phyloP scores from a whole-genome alignment of 2,797 vertebrate genomes.

The Phaenicophaeus curvirostris region DNA sequence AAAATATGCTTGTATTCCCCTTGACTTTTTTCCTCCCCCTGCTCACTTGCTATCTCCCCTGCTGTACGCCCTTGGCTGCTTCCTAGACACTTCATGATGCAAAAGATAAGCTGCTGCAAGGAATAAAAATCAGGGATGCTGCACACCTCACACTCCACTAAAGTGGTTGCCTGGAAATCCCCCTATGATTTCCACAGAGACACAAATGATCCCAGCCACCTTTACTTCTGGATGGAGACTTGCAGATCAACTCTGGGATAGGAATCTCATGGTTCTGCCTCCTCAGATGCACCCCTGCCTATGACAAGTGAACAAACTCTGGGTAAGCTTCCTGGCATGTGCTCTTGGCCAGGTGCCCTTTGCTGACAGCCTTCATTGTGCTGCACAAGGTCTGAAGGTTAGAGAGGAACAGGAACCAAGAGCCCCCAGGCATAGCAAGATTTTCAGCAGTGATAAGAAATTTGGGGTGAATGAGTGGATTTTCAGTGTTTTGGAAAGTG shows the following conservation, averaged over 20 bases:
- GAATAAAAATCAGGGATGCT: conserved; percentile 14
- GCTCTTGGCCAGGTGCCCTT: conserved; percentile 20
- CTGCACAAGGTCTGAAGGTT: neutral
- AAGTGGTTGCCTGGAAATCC: neutral
- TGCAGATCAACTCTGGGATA: neutral
- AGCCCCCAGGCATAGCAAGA: neutral
- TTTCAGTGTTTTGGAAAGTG: neutral
- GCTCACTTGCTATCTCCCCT: conserved; percentile 18
- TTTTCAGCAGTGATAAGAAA: neutral
- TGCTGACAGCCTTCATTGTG: neutral
- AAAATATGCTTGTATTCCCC: conserved; percentile 56
- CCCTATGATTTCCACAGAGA: neutral
- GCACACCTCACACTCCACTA: neutral
- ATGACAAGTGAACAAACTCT: neutral
- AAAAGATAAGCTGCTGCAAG: conserved; percentile 16
- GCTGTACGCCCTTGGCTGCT: conserved; percentile 54
- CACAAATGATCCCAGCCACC: neutral
- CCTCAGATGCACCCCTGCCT: neutral
- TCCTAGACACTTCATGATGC: conserved; percentile 28
- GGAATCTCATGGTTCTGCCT: neutral
- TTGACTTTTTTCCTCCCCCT: conserved; percentile 61
- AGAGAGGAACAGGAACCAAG: neutral
- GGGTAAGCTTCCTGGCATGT: neutral
- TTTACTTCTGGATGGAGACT: neutral
- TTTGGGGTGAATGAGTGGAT: neutral